Conservation (phyloP, 1,140 invertebrate species). For the Physella acuta region DNA sequence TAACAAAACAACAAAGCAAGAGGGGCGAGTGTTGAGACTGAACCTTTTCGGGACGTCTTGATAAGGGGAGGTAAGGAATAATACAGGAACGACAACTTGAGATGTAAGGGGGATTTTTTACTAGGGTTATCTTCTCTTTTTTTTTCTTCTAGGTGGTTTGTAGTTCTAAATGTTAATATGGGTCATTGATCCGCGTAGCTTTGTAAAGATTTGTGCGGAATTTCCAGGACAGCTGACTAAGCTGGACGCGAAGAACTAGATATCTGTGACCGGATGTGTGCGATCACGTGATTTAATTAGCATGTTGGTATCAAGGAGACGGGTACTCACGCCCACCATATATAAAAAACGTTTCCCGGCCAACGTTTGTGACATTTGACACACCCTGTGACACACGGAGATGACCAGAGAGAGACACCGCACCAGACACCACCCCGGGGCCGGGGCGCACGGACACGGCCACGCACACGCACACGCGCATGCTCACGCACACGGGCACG, state of each 20-base stretch:
- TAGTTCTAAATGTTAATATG: no score
- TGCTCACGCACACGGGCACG: slow-evolving; percentile 16
- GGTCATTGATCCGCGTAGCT: no score
- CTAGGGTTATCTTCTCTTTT: no score
- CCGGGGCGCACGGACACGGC: slow-evolving; percentile 15
- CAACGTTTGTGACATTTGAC: background rate
- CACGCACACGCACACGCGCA: slow-evolving; percentile 14
- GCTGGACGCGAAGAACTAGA: background rate
- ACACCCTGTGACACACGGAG: background rate
- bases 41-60: no score
- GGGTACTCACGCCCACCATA: background rate
- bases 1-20: no score
- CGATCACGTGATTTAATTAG: background rate
- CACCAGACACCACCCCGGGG: slow-evolving; percentile 19
- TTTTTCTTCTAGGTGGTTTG: no score
- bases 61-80: no score
- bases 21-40: no score
- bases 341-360: background rate
- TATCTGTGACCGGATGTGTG: background rate
- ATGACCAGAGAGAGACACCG: slow-evolving; percentile 25
- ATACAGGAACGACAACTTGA: no score
- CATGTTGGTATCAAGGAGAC: background rate
- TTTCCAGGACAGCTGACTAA: background rate
- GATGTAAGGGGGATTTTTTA: no score
- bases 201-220: background rate